Evolutionary conservation across 2,113 vertebrate species (phyloP).

Genomic region (Neolamprologus variostigma): DNA sequence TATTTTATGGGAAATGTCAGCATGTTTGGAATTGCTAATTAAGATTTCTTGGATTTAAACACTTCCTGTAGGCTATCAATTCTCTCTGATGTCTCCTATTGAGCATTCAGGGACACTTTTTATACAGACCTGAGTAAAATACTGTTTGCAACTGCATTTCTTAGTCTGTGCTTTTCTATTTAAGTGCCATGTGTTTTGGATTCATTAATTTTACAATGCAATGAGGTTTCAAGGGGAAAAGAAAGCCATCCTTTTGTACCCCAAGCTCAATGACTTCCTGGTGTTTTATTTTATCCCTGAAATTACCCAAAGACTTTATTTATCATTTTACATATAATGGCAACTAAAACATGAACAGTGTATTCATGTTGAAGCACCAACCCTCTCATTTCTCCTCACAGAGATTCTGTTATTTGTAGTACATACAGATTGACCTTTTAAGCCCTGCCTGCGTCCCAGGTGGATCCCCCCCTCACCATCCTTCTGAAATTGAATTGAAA

Average conservation of each 20-base stretch:
- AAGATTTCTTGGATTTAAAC: background rate
- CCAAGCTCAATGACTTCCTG: background rate
- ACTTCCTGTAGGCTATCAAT: background rate
- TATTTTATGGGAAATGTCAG: background rate
- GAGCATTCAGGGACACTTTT: background rate
- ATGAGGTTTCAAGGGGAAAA: background rate
- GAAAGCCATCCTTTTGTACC: background rate
- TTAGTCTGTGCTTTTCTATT: background rate
- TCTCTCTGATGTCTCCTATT: background rate
- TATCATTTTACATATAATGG: background rate
- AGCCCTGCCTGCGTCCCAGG: constrained; percentile 34
- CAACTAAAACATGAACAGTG: background rate
- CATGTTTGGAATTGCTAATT: constrained; percentile 10
- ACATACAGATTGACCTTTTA: constrained; percentile 52
- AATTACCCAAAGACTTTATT: background rate
- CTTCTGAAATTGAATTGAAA: constrained; percentile 50
- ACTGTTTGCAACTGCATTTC: background rate
- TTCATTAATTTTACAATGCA: background rate
- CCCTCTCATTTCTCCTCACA: background rate
- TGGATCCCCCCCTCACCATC: background rate
- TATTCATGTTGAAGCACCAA: background rate
- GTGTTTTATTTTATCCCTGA: background rate
- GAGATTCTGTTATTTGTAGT: constrained; percentile 12
- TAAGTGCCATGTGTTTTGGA: background rate
- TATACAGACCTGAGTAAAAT: background rate